Percentiles rank a stretch among this genome's conserved stretches.
phyloP scores from a whole-genome alignment of 2,797 vertebrate genomes.

The Pitangus sulphuratus region DNA sequence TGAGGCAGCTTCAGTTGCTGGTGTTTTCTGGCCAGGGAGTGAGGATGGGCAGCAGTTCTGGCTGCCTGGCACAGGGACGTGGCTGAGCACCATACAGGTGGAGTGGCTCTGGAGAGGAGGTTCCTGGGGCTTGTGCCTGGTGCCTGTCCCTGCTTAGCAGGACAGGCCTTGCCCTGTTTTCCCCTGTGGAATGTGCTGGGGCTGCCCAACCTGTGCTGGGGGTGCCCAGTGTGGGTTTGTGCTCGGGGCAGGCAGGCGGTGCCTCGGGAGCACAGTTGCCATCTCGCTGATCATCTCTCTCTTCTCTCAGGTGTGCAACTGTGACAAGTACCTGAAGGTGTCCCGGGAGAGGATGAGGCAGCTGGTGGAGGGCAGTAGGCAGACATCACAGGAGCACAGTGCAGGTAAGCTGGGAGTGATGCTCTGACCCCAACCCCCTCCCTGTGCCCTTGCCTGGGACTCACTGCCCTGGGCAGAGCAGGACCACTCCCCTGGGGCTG shows the following conservation, averaged over 20 bases:
- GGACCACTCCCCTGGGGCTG: accelerated
- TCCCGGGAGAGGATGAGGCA: slow-evolving; percentile 78
- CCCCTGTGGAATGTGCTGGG: accelerated
- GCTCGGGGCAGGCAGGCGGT: not conserved
- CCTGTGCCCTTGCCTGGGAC: not conserved
- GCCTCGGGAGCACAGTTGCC: accelerated
- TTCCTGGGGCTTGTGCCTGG: not conserved
- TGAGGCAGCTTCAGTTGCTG: not conserved
- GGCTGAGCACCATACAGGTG: not conserved
- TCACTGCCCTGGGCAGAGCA: accelerated
- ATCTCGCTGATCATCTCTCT: not conserved
- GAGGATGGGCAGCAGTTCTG: not conserved
- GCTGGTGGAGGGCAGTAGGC: slow-evolving; percentile 74
- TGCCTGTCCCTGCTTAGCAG: not conserved
- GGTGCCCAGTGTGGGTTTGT: not conserved
- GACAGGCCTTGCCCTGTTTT: not conserved
- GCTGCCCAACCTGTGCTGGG: not conserved
- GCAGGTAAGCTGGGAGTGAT: not conserved
- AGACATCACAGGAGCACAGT: accelerated
- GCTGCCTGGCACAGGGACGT: not conserved
- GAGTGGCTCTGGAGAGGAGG: not conserved
- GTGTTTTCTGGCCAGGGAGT: not conserved
- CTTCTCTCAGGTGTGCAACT: slow-evolving; percentile 83
- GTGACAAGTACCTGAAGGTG: slow-evolving; percentile 83
- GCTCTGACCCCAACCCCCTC: accelerated